Evolutionary conservation across 2,113 vertebrate species (phyloP).

Genomic region (Dermatemys mawii): DNA sequence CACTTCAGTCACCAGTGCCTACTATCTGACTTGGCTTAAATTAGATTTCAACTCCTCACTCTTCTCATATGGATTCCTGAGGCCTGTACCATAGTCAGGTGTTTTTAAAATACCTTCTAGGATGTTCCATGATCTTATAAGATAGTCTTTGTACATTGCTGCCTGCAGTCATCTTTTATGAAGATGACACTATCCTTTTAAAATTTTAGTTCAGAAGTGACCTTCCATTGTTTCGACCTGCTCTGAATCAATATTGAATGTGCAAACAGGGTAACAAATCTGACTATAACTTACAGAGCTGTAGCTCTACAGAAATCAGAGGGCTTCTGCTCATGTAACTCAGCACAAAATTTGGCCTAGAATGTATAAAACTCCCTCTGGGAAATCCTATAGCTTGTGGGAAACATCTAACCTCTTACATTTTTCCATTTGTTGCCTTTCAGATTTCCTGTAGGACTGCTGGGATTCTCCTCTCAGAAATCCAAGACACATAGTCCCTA

Average conservation of each 20-base stretch:
- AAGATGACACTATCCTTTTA: background rate
- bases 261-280: background rate
- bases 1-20: too few species aligned
- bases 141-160: background rate
- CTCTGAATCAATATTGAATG: background rate
- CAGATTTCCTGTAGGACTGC: constrained; percentile 1
- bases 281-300: accelerated
- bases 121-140: background rate
- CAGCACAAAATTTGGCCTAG: background rate
- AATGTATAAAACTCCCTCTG: background rate
- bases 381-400: constrained; percentile 53
- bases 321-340: background rate
- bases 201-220: background rate
- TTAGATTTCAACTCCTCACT: background rate
- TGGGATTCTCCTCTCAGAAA: constrained; percentile 39
- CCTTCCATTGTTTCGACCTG: background rate
- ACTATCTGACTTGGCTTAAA: background rate
- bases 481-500: background rate
- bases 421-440: constrained; percentile 32
- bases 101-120: background rate
- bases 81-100: background rate
- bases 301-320: background rate
- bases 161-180: background rate
- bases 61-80: background rate
- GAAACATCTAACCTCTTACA: constrained; percentile 24